Evolutionary conservation across 2,888 invertebrate genomes (phyloP).

Genomic region (Apamea sordens): DNA sequence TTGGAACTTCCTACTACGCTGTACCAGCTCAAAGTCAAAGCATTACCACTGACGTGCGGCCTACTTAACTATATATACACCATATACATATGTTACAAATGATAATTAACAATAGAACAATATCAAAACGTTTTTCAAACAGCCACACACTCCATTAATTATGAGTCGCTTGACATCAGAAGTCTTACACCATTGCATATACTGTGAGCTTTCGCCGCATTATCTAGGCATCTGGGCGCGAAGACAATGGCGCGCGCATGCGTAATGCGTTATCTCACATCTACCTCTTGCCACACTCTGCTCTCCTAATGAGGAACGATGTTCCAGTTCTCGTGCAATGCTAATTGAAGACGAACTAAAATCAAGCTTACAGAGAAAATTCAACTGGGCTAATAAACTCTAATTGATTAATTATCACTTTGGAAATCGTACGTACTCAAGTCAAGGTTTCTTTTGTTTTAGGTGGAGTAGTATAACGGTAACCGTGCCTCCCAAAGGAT

Average conservation of each 20-base stretch:
- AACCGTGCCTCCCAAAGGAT: slow-evolving; percentile 85
- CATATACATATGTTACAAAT: not conserved
- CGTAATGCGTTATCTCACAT: slow-evolving; percentile 89
- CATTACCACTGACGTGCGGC: too few species aligned
- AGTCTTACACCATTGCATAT: slow-evolving; percentile 78
- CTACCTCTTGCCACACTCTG: slow-evolving; percentile 87
- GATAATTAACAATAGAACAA: slow-evolving; percentile 46
- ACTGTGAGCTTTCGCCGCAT: slow-evolving; percentile 81
- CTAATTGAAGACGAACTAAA: slow-evolving; percentile 79
- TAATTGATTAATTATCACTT: slow-evolving; percentile 74
- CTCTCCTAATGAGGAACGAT: slow-evolving; percentile 87
- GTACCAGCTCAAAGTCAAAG: not conserved
- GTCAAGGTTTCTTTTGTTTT: slow-evolving; percentile 73
- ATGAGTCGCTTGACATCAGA: slow-evolving; percentile 73
- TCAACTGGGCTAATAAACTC: slow-evolving; percentile 76
- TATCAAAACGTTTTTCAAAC: slow-evolving; percentile 30
- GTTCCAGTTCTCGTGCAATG: slow-evolving; percentile 83
- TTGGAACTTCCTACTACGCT: not conserved
- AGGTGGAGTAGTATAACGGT: slow-evolving; percentile 77
- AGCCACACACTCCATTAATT: slow-evolving; percentile 37
- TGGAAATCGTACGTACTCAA: slow-evolving; percentile 44
- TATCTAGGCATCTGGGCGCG: slow-evolving; percentile 80
- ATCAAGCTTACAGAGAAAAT: slow-evolving; percentile 73
- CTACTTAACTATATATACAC: not conserved
- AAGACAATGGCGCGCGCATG: slow-evolving; percentile 89